Conservation (phyloP, 1,140 invertebrate species). For the Polypedilum pembai region DNA sequence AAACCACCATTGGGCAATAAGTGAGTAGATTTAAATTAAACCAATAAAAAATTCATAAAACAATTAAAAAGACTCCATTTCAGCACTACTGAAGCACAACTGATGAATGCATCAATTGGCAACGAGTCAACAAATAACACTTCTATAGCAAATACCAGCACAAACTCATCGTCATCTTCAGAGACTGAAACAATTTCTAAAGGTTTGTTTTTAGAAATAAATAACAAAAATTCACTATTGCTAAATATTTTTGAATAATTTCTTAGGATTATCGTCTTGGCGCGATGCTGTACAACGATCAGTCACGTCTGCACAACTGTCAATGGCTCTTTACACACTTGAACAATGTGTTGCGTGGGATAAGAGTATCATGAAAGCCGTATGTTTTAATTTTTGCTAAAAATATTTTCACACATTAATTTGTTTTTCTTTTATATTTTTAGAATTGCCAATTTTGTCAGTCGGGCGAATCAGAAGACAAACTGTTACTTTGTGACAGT, state of each 20-base stretch:
- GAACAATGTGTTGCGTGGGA: slow-evolving; percentile 94
- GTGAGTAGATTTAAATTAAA: slow-evolving; percentile 42
- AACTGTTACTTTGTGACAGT: slow-evolving; percentile 88
- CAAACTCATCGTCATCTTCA: slow-evolving; percentile 4
- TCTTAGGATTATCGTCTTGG: slow-evolving; percentile 69
- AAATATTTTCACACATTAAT: not conserved
- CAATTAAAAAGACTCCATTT: not conserved
- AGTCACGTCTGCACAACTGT: slow-evolving; percentile 79
- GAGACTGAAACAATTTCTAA: slow-evolving; percentile 29
- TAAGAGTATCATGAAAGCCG: slow-evolving; percentile 98
- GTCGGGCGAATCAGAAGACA: slow-evolving; percentile 91
- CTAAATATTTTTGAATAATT: not conserved
- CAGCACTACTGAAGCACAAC: slow-evolving; percentile 40
- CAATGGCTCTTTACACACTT: slow-evolving; percentile 81
- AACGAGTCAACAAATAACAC: not conserved
- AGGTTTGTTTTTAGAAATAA: too few relatives aligned
- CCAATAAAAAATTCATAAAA: too few relatives aligned
- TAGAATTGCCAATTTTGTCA: slow-evolving; percentile 96
- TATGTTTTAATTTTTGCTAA: slow-evolving; percentile 49
- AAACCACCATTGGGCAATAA: slow-evolving; percentile 82
- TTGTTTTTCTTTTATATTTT: slow-evolving; percentile 16
- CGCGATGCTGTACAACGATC: slow-evolving; percentile 75
- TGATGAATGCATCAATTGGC: slow-evolving; percentile 38
- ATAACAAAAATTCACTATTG: too few relatives aligned
- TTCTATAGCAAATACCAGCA: not conserved